phyloP scores from a whole-genome alignment of 2,888 invertebrate genomes.

The Acleris laterana region DNA sequence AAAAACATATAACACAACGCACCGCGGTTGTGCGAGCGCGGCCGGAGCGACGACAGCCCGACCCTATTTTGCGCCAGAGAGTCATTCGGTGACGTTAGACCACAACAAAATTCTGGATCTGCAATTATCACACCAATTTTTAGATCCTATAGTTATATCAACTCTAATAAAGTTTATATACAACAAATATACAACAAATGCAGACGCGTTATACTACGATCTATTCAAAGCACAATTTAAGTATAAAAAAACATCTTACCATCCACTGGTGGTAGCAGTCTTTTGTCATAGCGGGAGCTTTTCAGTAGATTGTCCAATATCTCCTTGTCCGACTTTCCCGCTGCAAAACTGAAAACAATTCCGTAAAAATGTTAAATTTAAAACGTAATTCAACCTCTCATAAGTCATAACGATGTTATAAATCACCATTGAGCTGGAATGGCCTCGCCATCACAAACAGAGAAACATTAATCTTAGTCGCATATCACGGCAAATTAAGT shows the following conservation, averaged over 20 bases:
- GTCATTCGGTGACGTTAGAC: conserved; percentile 91
- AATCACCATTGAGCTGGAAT: conserved; percentile 4
- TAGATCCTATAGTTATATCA: conserved; percentile 39
- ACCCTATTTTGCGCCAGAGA: conserved; percentile 87
- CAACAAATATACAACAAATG: conserved; percentile 2
- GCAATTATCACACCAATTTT: conserved; percentile 83
- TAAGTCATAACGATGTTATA: conserved; percentile 1
- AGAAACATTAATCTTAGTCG: conserved; percentile 55
- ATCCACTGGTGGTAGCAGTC: conserved; percentile 95
- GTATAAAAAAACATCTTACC: conserved; percentile 79
- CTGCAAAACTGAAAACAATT: conserved; percentile 88
- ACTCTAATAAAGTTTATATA: neutral
- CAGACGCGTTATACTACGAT: conserved; percentile 2
- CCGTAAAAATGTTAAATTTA: conserved; percentile 6
- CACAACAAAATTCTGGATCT: conserved; percentile 96
- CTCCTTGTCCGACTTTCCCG: conserved; percentile 96
- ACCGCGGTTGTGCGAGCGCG: conserved; percentile 86
- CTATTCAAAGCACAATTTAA: conserved; percentile 20
- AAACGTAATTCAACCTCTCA: neutral
- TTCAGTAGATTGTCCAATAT: conserved; percentile 95
- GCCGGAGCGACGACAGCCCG: conserved; percentile 79
- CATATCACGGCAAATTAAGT: conserved; percentile 59
- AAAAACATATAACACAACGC: conserved; percentile 84
- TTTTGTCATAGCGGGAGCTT: conserved; percentile 95
- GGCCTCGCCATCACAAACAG: conserved; percentile 18